Percentiles rank a stretch among this genome's conserved stretches.
These are phyloP conservation scores for Ovis aries DNA, from an alignment of 2,113 vertebrate species.

Conservation along the genomic window DNA sequence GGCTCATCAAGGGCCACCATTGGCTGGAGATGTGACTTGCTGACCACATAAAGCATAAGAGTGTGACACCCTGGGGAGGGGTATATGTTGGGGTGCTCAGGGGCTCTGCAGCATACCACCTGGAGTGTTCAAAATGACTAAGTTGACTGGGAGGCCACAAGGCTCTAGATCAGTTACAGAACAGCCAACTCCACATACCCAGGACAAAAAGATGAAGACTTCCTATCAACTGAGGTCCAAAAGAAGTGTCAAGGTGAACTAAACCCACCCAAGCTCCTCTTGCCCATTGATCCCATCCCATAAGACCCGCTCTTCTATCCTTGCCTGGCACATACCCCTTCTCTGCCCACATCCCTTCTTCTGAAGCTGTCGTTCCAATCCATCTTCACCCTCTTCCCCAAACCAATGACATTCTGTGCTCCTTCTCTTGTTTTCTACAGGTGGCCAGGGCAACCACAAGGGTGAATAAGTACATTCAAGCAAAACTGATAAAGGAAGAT, in stretches of 20 bases:
- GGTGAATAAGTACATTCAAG: too few relatives aligned
- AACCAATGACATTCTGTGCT: too few relatives aligned
- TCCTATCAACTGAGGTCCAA: neutral
- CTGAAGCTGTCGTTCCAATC: too few relatives aligned
- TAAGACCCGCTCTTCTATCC: too few relatives aligned
- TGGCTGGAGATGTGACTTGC: neutral
- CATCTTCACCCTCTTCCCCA: too few relatives aligned
- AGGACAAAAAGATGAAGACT: neutral
- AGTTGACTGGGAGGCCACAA: neutral
- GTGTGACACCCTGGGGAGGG: neutral
- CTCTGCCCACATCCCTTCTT: too few relatives aligned
- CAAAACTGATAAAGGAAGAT: too few relatives aligned
- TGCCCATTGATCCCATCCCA: neutral
- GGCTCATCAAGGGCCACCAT: neutral
- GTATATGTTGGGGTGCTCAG: neutral
- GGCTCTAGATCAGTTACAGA: neutral
- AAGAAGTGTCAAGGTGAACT: neutral
- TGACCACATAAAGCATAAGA: neutral
- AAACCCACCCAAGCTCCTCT: neutral
- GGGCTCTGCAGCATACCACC: neutral
- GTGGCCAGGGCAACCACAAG: too few relatives aligned
- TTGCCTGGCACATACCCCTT: too few relatives aligned
- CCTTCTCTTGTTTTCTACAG: too few relatives aligned
- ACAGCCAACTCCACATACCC: neutral
- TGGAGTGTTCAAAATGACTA: neutral